Percentiles rank a stretch among this genome's conserved stretches.
These are phyloP conservation scores for Drosophila guanche DNA, from an alignment of 1,140 invertebrate genomes.

Conservation along the genomic window DNA sequence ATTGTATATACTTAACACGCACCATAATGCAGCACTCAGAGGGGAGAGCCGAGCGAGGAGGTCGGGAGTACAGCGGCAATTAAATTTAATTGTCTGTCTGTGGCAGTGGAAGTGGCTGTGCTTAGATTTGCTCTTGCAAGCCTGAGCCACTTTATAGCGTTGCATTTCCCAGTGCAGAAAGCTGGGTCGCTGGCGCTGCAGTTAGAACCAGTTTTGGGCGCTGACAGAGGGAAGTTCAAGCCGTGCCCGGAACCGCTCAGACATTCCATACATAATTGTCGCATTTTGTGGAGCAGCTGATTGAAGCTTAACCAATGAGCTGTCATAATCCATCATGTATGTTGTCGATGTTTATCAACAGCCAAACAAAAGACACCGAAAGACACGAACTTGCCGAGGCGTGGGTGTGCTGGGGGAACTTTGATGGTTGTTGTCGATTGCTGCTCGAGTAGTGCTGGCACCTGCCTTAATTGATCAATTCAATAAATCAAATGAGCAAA, in stretches of 20 bases:
- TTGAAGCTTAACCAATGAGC: constrained; percentile 39
- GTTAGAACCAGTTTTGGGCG: constrained; percentile 20
- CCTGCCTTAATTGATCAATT: constrained; percentile 36
- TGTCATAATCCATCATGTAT: constrained; percentile 37
- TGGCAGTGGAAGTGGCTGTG: neutral
- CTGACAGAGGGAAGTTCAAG: constrained; percentile 26
- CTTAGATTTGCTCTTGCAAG: constrained; percentile 17
- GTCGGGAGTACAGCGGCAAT: constrained; percentile 27
- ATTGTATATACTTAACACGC: constrained; percentile 62
- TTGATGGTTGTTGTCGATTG: constrained; percentile 28
- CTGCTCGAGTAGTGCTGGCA: constrained; percentile 21
- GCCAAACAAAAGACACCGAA: constrained; percentile 62
- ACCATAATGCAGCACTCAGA: constrained; percentile 37
- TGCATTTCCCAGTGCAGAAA: constrained; percentile 48
- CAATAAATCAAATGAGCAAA: constrained; percentile 38
- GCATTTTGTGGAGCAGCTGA: constrained; percentile 31
- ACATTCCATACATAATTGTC: constrained; percentile 36
- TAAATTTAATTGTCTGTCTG: constrained; percentile 61
- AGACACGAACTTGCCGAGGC: constrained; percentile 55
- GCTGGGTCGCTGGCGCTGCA: constrained; percentile 5
- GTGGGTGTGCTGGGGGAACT: constrained; percentile 13
- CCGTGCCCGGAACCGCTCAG: constrained; percentile 24
- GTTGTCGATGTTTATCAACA: constrained; percentile 24
- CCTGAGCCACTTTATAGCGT: constrained; percentile 18
- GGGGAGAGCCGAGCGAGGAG: neutral